These are phyloP conservation scores for Pseudomyrmex gracilis DNA, from an alignment of 1,140 invertebrate genomes.

Conservation along the genomic window DNA sequence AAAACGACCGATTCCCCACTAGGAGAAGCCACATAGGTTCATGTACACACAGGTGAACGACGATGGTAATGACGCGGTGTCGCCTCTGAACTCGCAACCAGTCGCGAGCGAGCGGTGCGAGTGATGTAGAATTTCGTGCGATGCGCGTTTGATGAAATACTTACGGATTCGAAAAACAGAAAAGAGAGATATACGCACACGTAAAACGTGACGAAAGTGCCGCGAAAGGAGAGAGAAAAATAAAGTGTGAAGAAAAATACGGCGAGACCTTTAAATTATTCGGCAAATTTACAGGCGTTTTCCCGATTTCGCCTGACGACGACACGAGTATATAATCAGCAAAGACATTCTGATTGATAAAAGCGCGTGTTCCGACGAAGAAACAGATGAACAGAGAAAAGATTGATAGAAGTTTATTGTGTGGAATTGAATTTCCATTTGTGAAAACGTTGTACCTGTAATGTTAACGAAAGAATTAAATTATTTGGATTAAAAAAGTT, in stretches of 20 bases:
- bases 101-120: conserved; percentile 39
- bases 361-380: background rate
- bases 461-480: no score
- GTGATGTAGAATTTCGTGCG: conserved; percentile 37
- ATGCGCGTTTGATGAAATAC: conserved; percentile 15
- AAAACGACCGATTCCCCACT: conserved; percentile 48
- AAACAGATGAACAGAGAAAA: conserved; percentile 13
- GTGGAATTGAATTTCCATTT: conserved; percentile 20
- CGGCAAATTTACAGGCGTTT: background rate
- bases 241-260: conserved; percentile 23
- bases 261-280: background rate
- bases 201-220: conserved; percentile 5
- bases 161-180: background rate
- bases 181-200: no score
- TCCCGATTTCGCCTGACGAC: background rate
- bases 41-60: conserved; percentile 47
- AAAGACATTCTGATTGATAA: background rate
- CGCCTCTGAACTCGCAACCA: conserved; percentile 15
- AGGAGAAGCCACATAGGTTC: conserved; percentile 39
- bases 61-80: conserved; percentile 32
- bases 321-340: conserved; percentile 7
- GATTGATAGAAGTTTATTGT: conserved; percentile 4
- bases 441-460: no score
- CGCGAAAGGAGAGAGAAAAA: background rate
- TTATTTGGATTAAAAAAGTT: no score